These are phyloP conservation scores for Gryllus longicercus DNA, from an alignment of 2,888 invertebrate genomes.

Conservation along the genomic window DNA sequence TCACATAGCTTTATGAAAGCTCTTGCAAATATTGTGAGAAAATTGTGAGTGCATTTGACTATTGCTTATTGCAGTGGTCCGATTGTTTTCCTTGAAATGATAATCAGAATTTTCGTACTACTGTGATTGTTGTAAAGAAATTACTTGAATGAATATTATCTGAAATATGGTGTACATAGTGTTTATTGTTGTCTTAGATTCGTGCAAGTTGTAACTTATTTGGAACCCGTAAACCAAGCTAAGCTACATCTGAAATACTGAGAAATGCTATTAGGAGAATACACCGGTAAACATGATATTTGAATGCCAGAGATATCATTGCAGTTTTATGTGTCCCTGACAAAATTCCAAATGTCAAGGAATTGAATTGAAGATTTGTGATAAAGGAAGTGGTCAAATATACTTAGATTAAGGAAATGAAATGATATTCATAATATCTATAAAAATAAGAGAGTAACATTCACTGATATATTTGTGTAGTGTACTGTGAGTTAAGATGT, in stretches of 20 bases:
- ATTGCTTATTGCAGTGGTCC: not conserved
- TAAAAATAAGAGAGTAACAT: no score
- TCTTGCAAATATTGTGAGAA: not conserved
- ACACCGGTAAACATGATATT: no score
- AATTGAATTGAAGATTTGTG: no score
- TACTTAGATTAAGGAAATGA: no score
- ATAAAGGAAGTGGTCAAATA: no score
- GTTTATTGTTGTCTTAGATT: not conserved
- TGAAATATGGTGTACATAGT: not conserved
- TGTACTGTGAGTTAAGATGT: no score
- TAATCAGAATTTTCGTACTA: constrained; percentile 17
- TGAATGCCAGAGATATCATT: no score
- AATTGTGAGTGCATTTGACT: not conserved
- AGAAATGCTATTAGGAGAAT: not conserved
- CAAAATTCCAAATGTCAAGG: no score
- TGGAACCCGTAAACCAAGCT: not conserved
- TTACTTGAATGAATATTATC: not conserved
- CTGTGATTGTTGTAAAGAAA: constrained; percentile 17
- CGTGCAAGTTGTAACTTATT: not conserved
- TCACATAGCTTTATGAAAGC: not conserved
- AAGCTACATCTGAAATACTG: constrained; percentile 4
- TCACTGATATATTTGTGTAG: no score
- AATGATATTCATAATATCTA: no score
- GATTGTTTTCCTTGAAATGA: constrained; percentile 17
- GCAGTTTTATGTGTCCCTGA: no score